These are phyloP conservation scores for Etheostoma spectabile DNA, from an alignment of 2,113 vertebrate species.

Conservation along the genomic window DNA sequence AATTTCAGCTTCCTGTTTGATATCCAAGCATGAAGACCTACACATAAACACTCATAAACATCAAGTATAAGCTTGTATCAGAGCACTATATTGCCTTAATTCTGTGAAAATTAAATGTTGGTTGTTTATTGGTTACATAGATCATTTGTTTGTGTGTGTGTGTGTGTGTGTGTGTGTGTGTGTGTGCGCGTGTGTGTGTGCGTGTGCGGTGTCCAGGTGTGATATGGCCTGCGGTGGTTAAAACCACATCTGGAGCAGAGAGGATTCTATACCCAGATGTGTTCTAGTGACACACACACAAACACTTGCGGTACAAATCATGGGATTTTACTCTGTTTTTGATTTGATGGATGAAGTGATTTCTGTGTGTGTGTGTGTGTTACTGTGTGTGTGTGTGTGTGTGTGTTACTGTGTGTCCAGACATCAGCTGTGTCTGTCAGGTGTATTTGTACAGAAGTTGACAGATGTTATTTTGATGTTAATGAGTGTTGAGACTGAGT, in stretches of 20 bases:
- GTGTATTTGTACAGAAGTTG: constrained; percentile 80
- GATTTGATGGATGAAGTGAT: constrained; percentile 11
- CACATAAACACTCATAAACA: neutral
- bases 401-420: constrained; percentile 46
- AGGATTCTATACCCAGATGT: constrained; percentile 71
- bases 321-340: constrained; percentile 44
- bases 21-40: neutral
- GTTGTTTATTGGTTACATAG: constrained; percentile 53
- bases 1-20: neutral
- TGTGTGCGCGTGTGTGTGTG: neutral
- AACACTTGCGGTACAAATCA: constrained; percentile 19
- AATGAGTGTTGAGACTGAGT: constrained; percentile 55
- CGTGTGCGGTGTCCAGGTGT: constrained; percentile 75
- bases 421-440: constrained; percentile 83
- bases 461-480: constrained; percentile 87
- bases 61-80: constrained; percentile 16
- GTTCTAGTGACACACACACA: constrained; percentile 41
- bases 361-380: constrained; percentile 24
- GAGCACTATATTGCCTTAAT: neutral
- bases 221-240: constrained; percentile 50
- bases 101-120: constrained; percentile 1
- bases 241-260: constrained; percentile 74
- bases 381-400: constrained; percentile 33
- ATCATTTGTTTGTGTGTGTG: constrained; percentile 19
- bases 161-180: neutral